These are phyloP conservation scores for Bergia puertoricense DNA, from an alignment of 92 coral and sea anemone genomes.

Conservation along the genomic window DNA sequence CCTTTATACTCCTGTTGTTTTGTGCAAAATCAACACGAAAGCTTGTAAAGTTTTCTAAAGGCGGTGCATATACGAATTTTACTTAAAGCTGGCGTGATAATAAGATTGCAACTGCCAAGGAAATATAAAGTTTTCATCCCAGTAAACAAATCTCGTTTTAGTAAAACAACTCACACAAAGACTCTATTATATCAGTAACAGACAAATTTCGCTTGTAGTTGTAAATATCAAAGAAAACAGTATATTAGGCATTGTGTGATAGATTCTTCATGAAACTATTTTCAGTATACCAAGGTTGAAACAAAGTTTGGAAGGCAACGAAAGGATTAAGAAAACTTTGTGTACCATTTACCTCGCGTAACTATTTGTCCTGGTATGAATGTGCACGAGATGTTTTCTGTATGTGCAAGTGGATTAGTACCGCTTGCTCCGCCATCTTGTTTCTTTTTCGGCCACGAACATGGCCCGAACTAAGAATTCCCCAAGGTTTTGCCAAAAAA, in stretches of 20 bases:
- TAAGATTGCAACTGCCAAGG: background rate
- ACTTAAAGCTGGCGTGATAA: background rate
- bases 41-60: background rate
- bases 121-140: background rate
- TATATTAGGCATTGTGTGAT: no score
- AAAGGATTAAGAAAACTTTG: background rate
- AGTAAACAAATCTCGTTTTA: background rate
- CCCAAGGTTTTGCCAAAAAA: background rate
- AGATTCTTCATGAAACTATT: background rate
- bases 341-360: slow-evolving; percentile 9
- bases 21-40: background rate
- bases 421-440: slow-evolving; percentile 36
- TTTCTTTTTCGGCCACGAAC: background rate
- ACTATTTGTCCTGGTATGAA: background rate
- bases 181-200: background rate
- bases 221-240: background rate
- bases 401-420: background rate
- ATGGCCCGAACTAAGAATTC: slow-evolving; percentile 1
- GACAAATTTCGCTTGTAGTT: background rate
- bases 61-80: background rate
- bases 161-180: no score
- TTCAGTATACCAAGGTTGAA: background rate
- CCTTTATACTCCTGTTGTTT: background rate
- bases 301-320: background rate
- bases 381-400: slow-evolving; percentile 29